Conservation (phyloP, 2,888 invertebrate species). For the Drosophila limbata region DNA sequence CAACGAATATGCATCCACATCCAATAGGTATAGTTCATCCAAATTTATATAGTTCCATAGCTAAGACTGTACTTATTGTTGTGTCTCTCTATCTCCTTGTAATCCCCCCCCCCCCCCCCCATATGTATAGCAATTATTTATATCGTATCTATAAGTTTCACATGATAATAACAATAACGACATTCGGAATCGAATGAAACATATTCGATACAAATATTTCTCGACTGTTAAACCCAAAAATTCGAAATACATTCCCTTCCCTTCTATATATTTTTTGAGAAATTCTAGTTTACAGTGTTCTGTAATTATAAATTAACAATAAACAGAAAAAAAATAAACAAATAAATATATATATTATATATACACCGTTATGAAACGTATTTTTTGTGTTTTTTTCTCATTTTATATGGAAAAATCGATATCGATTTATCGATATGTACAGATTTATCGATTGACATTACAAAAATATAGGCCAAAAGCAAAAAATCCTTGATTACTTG, state of each 20-base stretch:
- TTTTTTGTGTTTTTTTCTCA: neutral
- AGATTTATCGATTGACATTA: neutral
- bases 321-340: slow-evolving; percentile 25
- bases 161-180: slow-evolving; percentile 6
- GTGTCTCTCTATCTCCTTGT: slow-evolving; percentile 22
- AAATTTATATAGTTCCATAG: slow-evolving; percentile 23
- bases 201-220: slow-evolving; percentile 15
- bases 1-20: slow-evolving; percentile 48
- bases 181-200: slow-evolving; percentile 17
- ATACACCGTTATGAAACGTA: slow-evolving; percentile 25
- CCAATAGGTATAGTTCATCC: slow-evolving; percentile 25
- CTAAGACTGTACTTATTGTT: slow-evolving; percentile 51
- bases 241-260: slow-evolving; percentile 38
- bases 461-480: neutral
- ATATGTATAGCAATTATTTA: slow-evolving; percentile 56
- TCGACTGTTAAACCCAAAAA: slow-evolving; percentile 43
- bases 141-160: slow-evolving; percentile 20
- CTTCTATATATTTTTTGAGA: slow-evolving; percentile 32
- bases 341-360: slow-evolving; percentile 32
- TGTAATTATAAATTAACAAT: slow-evolving; percentile 42
- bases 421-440: neutral
- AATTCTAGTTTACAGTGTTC: slow-evolving; percentile 44
- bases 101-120: neutral
- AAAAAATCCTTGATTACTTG: neutral
- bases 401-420: too few relatives aligned